phyloP scores from a whole-genome alignment of 2,797 vertebrate genomes.

The Neopelma chrysocephalum region DNA sequence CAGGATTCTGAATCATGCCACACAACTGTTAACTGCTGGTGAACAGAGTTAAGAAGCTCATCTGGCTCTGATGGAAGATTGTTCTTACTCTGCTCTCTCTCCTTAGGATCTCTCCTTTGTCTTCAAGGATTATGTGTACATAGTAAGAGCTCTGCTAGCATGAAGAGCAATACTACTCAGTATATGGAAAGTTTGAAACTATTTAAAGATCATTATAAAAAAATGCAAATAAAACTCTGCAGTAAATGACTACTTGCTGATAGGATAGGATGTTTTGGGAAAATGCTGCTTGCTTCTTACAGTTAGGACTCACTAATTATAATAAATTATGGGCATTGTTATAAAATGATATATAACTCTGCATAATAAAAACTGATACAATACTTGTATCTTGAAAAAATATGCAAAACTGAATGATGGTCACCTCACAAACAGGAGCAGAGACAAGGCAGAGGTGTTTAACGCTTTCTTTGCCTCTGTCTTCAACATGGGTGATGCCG shows the following conservation, averaged over 20 bases:
- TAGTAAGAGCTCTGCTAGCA: not conserved
- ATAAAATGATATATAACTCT: not conserved
- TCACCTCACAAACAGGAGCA: not conserved
- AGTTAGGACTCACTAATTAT: not conserved
- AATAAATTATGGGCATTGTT: not conserved
- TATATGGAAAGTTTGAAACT: not conserved
- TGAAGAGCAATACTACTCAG: not conserved
- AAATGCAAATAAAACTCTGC: not conserved
- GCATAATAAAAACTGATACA: not conserved
- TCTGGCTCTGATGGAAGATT: not conserved
- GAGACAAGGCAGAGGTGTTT: not conserved
- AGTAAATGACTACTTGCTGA: not conserved
- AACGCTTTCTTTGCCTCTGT: not conserved
- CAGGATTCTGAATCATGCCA: not conserved
- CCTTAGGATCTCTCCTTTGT: not conserved
- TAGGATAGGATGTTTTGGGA: not conserved
- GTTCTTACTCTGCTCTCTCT: not conserved
- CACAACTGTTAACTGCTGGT: not conserved
- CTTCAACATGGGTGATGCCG: not conserved
- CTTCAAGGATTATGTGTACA: not conserved
- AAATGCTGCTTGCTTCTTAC: not conserved
- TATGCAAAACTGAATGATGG: not conserved
- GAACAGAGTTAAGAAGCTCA: not conserved
- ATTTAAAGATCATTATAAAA: not conserved
- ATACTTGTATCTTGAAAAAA: not conserved